These are phyloP conservation scores for Calidris pygmaea DNA, from an alignment of 2,113 vertebrate species.

Conservation along the genomic window DNA sequence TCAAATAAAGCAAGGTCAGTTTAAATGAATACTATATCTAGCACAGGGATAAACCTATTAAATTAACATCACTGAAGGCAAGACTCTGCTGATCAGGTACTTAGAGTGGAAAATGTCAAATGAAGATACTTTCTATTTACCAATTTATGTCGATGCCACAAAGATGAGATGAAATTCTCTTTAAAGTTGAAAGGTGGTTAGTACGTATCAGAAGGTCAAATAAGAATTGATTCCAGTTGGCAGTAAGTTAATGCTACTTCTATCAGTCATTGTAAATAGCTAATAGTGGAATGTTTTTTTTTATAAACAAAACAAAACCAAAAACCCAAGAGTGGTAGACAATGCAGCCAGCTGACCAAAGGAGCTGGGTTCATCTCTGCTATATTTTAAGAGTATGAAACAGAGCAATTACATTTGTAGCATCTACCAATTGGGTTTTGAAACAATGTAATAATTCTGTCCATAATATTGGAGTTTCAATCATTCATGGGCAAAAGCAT, in stretches of 20 bases:
- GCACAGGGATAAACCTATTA: constrained; percentile 60
- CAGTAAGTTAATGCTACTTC: not conserved
- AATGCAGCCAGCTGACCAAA: not conserved
- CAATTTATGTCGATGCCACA: not conserved
- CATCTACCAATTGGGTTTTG: not conserved
- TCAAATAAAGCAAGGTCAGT: constrained; percentile 75
- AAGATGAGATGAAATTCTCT: constrained; percentile 1
- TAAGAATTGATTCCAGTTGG: not conserved
- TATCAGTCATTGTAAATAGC: not conserved
- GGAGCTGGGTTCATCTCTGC: not conserved
- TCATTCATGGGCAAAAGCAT: not conserved
- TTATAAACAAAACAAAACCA: not conserved
- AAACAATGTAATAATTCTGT: not conserved
- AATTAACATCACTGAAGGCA: constrained; percentile 63
- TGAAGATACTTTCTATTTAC: constrained; percentile 52
- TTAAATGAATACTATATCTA: constrained; percentile 66
- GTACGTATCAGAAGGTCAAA: not conserved
- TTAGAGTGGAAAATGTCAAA: constrained; percentile 63
- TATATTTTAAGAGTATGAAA: not conserved
- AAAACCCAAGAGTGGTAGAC: not conserved
- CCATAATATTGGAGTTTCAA: not conserved
- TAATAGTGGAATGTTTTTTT: not conserved
- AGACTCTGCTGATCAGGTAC: constrained; percentile 62
- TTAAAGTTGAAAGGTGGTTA: not conserved
- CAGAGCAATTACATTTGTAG: not conserved